Base-by-base conservation (phyloP, 30 jellyfish, hydroid and myxozoan species). In the Cassiopea andromeda region DNA sequence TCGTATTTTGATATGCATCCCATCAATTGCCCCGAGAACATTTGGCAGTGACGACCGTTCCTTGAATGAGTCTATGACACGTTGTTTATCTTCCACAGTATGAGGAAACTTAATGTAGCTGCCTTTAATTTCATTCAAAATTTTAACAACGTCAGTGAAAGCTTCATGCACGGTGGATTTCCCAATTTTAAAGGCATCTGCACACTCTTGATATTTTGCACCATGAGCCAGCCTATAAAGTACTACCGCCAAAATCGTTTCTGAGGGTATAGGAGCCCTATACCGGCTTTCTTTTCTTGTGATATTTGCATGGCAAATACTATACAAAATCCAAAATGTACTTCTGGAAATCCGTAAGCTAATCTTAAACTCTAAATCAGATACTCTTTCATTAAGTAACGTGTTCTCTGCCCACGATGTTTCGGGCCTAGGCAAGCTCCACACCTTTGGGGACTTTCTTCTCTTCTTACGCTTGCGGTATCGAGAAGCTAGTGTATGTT, bases 11-110 rank as follows among this genome's bases (percentile, higher is more conserved):
- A 85, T 85, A 48, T 85, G 93, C 7, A 89, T 85, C 5, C 87
- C 93, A 59, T 83, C 74, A 43, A 83, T 83, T 7, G 91, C 91
- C 44, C 84, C 91, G 46, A 83, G 85, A 44, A 68, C 89, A 80
- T 85, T 73, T 43, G 93, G 93, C 78, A 85, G 13, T 7, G 2
- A 7, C 0, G 93, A 85, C 43, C 93, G 77, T 1, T 85, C 18
- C 60, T 6, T 59, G 48, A 85, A 85, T 3, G 93, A 2, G 10
- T 71, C 67, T 17, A 85, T 85, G 13, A 77, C 81, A 7, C 43
- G 71, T 54, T 46, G 54, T 60, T 85, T 85, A 18, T 71, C 81
- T 71, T 19, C 89, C 64, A 71, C 19, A 2, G 8, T 82, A 2
- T 2, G 7, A 38, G 91, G 85, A 82, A 82, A 82, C 27, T 46